Evolutionary conservation across 2,888 invertebrate genomes (phyloP).

Genomic region (Pogonocherus hispidulus): DNA sequence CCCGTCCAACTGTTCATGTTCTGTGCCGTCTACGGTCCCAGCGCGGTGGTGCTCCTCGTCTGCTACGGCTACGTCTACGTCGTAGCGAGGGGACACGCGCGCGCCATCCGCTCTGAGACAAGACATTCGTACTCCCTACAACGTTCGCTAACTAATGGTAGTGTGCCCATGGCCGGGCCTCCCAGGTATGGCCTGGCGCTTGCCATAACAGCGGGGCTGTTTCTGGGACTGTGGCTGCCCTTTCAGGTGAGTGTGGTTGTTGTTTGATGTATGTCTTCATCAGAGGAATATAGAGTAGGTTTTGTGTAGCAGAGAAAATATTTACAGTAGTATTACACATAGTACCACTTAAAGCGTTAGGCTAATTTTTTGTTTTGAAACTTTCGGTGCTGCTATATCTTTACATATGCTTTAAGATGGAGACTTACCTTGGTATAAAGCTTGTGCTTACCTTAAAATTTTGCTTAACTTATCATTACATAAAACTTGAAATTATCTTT

Average conservation of each 20-base stretch:
- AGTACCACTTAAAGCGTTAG: too few species aligned
- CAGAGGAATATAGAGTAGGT: too few species aligned
- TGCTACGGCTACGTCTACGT: constrained; percentile 77
- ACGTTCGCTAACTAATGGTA: constrained; percentile 61
- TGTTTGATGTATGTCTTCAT: too few species aligned
- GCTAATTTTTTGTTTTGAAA: too few species aligned
- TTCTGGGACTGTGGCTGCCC: constrained; percentile 75
- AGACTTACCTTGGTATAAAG: too few species aligned
- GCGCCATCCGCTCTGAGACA: constrained; percentile 74
- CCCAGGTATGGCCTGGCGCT: constrained; percentile 75
- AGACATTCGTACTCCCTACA: constrained; percentile 73
- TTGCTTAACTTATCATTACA: too few species aligned
- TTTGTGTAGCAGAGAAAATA: too few species aligned
- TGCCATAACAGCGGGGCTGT: constrained; percentile 75
- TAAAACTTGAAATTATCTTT: too few species aligned
- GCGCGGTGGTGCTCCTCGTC: constrained; percentile 72
- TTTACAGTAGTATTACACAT: too few species aligned
- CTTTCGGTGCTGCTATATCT: too few species aligned
- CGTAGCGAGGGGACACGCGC: constrained; percentile 75
- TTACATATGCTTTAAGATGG: too few species aligned
- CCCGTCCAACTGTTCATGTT: constrained; percentile 73
- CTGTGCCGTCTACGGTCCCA: constrained; percentile 74
- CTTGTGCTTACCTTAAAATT: too few species aligned
- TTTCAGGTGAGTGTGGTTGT: constrained; percentile 70
- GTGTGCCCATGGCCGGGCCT: constrained; percentile 56